Conservation (phyloP, 2,888 invertebrate genomes). For the Deroplatys truncata region DNA sequence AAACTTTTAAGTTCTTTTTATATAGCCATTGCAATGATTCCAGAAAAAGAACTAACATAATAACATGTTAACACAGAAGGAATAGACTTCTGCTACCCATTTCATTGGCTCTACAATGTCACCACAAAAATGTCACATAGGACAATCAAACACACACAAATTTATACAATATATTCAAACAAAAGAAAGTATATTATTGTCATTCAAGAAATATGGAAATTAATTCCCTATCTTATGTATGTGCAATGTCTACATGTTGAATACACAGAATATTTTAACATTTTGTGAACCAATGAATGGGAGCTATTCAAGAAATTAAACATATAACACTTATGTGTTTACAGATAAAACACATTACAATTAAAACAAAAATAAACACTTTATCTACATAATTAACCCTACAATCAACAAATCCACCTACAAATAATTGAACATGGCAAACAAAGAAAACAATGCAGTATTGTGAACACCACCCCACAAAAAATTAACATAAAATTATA, state of each 20-base stretch:
- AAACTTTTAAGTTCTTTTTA: neutral
- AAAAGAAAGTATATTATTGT: conserved; percentile 20
- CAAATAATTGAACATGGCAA: conserved; percentile 18
- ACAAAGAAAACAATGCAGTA: conserved; percentile 11
- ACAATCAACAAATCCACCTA: conserved; percentile 20
- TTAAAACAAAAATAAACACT: conserved; percentile 18
- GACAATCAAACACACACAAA: neutral
- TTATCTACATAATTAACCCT: neutral
- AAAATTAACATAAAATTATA: conserved; percentile 15
- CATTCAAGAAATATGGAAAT: conserved; percentile 13
- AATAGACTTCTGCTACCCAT: neutral
- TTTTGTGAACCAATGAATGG: conserved; percentile 9
- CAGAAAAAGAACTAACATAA: neutral
- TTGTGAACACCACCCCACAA: conserved; percentile 21
- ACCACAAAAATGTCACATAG: neutral
- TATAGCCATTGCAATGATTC: neutral
- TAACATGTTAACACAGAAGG: conserved; percentile 4
- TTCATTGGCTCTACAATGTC: neutral
- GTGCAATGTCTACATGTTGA: neutral
- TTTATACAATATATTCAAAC: neutral
- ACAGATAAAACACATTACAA: conserved; percentile 16
- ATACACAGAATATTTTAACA: neutral
- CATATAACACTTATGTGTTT: neutral
- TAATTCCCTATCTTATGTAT: neutral
- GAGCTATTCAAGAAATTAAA: conserved; percentile 1